Conservation (phyloP, 2,113 vertebrate species). For the Antechinus stuartii region DNA sequence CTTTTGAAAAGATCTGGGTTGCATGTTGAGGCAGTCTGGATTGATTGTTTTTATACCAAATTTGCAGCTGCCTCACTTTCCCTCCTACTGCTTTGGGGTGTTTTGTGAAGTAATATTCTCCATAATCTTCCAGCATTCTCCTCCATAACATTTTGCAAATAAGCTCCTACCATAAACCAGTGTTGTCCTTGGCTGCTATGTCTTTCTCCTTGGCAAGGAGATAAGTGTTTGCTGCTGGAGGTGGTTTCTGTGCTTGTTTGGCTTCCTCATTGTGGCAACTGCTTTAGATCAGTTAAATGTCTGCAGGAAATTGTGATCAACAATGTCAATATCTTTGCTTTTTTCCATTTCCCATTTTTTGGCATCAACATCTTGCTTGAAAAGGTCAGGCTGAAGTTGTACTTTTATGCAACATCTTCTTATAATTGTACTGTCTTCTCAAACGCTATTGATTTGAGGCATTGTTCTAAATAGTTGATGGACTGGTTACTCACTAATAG, state of each 20-base stretch:
- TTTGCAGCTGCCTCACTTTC: neutral
- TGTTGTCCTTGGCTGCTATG: neutral
- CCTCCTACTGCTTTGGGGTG: neutral
- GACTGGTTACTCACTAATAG: neutral
- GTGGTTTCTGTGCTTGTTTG: neutral
- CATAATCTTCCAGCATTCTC: neutral
- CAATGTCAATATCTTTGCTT: neutral
- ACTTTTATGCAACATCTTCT: neutral
- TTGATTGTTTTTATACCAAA: neutral
- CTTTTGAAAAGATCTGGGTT: neutral
- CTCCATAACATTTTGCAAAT: neutral
- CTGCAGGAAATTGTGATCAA: neutral
- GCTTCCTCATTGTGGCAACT: neutral
- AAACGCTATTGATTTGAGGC: neutral
- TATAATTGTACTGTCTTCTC: neutral
- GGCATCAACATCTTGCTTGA: neutral
- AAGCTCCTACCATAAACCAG: neutral
- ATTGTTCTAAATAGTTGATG: neutral
- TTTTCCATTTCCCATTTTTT: neutral
- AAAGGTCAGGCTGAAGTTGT: neutral
- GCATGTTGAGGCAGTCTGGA: neutral
- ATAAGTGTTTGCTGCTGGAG: neutral
- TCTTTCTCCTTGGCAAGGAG: neutral
- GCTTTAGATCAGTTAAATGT: neutral
- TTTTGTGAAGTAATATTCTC: neutral